A percentile compares a stretch with the other conserved stretches of the same genome.
phyloP scores from a whole-genome alignment of 2,797 vertebrate species.

The Microctenopoma stevenorrisi region DNA sequence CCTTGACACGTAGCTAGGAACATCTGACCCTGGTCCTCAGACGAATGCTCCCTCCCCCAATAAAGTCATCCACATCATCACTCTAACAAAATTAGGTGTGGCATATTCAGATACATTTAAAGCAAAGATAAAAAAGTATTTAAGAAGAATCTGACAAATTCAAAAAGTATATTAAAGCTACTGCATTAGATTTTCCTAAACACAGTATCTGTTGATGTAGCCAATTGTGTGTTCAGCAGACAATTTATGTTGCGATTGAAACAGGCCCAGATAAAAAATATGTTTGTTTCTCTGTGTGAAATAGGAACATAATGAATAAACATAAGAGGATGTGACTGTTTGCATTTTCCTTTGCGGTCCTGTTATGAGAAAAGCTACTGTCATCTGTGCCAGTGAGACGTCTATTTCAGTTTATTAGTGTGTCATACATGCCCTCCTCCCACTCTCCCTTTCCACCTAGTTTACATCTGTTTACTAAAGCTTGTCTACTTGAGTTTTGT shows the following conservation, averaged over 20 bases:
- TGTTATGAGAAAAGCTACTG: background rate
- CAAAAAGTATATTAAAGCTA: background rate
- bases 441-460: conserved; percentile 51
- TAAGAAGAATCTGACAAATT: background rate
- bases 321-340: background rate
- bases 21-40: too few species aligned
- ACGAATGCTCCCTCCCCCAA: too few species aligned
- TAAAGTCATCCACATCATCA: too few species aligned
- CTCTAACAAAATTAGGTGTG: too few species aligned
- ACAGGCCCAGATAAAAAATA: background rate
- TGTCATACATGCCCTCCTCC: conserved; percentile 29
- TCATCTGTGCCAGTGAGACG: conserved; percentile 30
- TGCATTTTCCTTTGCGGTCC: conserved; percentile 12
- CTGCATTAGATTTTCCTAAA: background rate
- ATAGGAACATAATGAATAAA: background rate
- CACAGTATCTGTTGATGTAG: background rate
- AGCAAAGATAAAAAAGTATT: too few species aligned
- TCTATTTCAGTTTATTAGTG: conserved; percentile 43
- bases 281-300: conserved; percentile 11
- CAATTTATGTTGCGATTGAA: background rate
- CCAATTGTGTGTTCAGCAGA: background rate
- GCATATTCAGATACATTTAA: too few species aligned
- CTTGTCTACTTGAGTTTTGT: conserved; percentile 56
- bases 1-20: too few species aligned
- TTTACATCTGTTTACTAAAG: conserved; percentile 72